Evolutionary conservation across 2,797 vertebrate genomes (phyloP), one percentile per base, ranked within the genome.

Genomic region (Hephaestus fuliginosus): DNA sequence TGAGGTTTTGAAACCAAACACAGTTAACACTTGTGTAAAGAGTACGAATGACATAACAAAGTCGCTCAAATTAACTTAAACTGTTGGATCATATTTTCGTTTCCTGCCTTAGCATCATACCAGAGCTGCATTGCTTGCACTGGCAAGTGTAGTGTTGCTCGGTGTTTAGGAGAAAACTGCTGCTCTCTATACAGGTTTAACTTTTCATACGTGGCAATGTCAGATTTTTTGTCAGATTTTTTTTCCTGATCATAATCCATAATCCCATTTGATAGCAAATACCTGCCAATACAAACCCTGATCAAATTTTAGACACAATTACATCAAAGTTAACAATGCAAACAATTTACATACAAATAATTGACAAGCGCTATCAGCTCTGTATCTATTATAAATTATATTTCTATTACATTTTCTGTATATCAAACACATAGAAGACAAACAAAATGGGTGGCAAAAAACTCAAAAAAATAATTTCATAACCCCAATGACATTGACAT

Each of bases 1-100:
- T 70, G 17, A 66, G 78, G 13, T 78, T 78, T 81, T 55, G 51
- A 70, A 70, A 74, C 33, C 60, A 44, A 72, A 67, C 53, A 66
- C 18, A 51, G 65, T 41, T 83, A 3, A 48, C 39, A 62, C 55
- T 25, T 75, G 61, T 76, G 20, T 62, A 61, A 55, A 10, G 39
- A 66, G 39, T 28, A 48, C 4, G 15, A 18, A 9, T 53, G 44
- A 67, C 46, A 56, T 51, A 57, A 69, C 1, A 51, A 43, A 48
- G 55, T 28, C 4, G 55, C n/a, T 55, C 30, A 14, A 30, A 18
- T 52, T 68, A 52, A 55, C 28, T 30, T 48, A 55, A 69, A 43
- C 8, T 1, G 0, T 39, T 13, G 17, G 7, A 41, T 41, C 22
- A n/a, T 9, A 18, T 22, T 30, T 53, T 70, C 1, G 13, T 53